phyloP scores from a whole-genome alignment of 2,113 vertebrate species.

The Pseudorectes ferrugineus region DNA sequence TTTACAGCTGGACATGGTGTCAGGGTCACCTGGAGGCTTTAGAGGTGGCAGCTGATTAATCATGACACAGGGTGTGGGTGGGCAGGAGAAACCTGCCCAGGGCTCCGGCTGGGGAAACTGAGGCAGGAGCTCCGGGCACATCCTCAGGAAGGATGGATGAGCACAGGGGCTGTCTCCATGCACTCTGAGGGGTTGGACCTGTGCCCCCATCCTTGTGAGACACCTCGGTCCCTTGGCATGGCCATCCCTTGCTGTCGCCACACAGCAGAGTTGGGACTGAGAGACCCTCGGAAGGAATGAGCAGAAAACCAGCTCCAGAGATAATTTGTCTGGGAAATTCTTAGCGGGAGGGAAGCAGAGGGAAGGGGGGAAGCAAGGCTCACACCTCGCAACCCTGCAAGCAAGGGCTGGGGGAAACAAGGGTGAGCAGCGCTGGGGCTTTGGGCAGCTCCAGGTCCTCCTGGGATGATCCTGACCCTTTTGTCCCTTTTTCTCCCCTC shows the following conservation, averaged over 20 bases:
- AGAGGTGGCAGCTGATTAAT: neutral
- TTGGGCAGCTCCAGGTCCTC: neutral
- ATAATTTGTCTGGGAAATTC: neutral
- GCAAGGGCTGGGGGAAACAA: no score
- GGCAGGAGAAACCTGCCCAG: accelerated
- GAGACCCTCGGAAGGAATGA: neutral
- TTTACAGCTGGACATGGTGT: accelerated
- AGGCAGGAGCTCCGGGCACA: neutral
- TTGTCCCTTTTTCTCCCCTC: accelerated
- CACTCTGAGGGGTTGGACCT: neutral
- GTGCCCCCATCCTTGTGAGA: accelerated
- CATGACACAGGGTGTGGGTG: neutral
- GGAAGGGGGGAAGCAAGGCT: neutral
- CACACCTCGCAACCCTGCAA: accelerated
- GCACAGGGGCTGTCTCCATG: neutral
- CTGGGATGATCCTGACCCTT: accelerated
- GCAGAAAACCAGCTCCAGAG: neutral
- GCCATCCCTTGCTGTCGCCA: neutral
- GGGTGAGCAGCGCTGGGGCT: accelerated
- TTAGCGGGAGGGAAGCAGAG: neutral
- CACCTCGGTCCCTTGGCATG: accelerated
- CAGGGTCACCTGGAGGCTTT: neutral
- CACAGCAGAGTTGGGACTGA: accelerated
- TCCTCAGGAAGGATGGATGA: neutral
- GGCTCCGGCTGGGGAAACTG: neutral